phyloP scores from a whole-genome alignment of 2,888 invertebrate genomes.

The Zootermopsis nevadensis region DNA sequence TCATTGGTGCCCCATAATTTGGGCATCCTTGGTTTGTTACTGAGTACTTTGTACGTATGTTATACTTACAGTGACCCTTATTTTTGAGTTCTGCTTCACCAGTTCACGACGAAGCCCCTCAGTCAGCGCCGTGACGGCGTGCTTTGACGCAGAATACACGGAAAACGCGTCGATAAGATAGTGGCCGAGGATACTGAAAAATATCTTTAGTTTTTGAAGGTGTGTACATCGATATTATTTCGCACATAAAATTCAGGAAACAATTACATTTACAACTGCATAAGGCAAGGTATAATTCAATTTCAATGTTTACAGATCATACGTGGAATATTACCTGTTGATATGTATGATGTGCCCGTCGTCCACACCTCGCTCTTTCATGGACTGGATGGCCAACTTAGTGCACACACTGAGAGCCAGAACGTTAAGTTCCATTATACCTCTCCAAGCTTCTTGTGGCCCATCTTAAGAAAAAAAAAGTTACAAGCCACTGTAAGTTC shows the following conservation, averaged over 20 bases:
- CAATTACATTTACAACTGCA: no score
- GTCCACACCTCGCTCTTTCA: conserved; percentile 58
- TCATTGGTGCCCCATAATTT: no score
- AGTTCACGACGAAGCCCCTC: conserved; percentile 65
- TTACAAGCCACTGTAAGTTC: no score
- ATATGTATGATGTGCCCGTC: conserved; percentile 62
- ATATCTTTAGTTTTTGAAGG: no score
- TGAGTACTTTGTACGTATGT: no score
- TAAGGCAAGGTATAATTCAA: no score
- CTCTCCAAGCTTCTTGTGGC: no score
- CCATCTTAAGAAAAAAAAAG: no score
- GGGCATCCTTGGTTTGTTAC: no score
- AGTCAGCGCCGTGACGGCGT: conserved; percentile 63
- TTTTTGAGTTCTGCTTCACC: conserved; percentile 56
- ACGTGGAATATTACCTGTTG: conserved; percentile 60
- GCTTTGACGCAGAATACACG: conserved; percentile 64
- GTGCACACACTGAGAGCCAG: conserved; percentile 60
- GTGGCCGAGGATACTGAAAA: conserved; percentile 58
- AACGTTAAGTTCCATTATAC: conserved; percentile 60
- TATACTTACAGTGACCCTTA: conserved; percentile 54
- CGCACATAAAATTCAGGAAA: no score
- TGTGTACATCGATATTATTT: no score
- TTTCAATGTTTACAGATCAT: no score
- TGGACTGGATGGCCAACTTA: conserved; percentile 58
- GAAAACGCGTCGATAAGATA: conserved; percentile 55